A percentile compares a stretch with the other conserved stretches of the same genome.
These are phyloP conservation scores for Anastrepha obliqua DNA, from an alignment of 1,140 invertebrate genomes.

Conservation along the genomic window DNA sequence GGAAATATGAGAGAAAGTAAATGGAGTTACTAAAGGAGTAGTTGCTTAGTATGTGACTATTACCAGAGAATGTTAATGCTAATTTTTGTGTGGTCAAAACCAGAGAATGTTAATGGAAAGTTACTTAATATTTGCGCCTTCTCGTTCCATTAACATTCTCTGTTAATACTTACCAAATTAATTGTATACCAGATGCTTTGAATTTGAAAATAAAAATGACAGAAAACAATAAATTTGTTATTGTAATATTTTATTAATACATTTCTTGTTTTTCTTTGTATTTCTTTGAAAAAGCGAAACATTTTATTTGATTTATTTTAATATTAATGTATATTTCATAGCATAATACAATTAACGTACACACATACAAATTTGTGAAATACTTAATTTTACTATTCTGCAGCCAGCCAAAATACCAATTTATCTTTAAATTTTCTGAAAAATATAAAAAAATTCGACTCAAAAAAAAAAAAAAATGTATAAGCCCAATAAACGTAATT, in stretches of 20 bases:
- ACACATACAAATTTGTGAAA: constrained; percentile 49
- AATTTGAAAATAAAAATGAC: constrained; percentile 8
- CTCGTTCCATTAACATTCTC: too few relatives aligned
- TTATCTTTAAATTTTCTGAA: neutral
- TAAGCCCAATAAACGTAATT: neutral
- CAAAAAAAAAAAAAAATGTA: neutral
- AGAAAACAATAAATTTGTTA: constrained; percentile 35
- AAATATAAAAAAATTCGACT: neutral
- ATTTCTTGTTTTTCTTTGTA: constrained; percentile 51
- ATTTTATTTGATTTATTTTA: constrained; percentile 44
- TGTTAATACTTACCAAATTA: neutral
- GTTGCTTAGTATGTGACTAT: too few relatives aligned
- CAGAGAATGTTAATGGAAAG: too few relatives aligned
- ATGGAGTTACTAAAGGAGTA: too few relatives aligned
- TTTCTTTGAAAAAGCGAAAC: constrained; percentile 46
- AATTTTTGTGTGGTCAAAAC: too few relatives aligned
- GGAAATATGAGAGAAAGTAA: too few relatives aligned
- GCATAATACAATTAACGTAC: constrained; percentile 43
- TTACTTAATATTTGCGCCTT: too few relatives aligned
- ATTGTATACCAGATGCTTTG: neutral
- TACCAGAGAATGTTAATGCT: too few relatives aligned
- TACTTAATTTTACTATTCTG: constrained; percentile 41
- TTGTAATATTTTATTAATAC: constrained; percentile 37
- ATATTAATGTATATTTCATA: constrained; percentile 52
- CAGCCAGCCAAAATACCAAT: constrained; percentile 25